Base-by-base conservation (phyloP, 2,797 vertebrate genomes). In the Sarcophilus harrisii region DNA sequence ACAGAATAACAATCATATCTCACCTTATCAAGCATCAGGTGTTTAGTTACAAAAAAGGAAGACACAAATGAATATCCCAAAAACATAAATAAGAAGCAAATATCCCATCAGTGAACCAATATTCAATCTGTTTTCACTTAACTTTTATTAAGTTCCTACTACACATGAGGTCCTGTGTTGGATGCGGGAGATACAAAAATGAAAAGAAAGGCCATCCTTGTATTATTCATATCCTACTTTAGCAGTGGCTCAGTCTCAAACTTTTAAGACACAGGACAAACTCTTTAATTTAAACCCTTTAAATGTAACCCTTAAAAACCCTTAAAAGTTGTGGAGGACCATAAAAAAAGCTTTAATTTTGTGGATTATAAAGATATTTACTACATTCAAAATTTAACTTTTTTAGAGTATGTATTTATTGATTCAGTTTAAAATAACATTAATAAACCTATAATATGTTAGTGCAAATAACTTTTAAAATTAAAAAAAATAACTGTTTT, bases 11-110 rank as follows among this genome's bases (percentile, higher is more conserved):
- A 90, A 95, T 91, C 21, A 95, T 87, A 95, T 94, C 52, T 60
- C 94, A 90, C 90, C 92, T 91, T 59, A 81, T 96, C 81, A 55
- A 49, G 95, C 93, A 52, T 94, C 96, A 96, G 91, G 90, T 90
- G 94, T 96, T 91, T 91, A 94, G 60, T 96, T 97, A 91, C 97
- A 96, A 90, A 96, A 90, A 95, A 49, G 38, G 73, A 87, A 92
- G 93, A 28, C 96, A 95, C 90, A 96, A 94, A 97, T 59, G 92
- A 96, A 93, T 38, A 60, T 93, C 90, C 18, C 27, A 90, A 94
- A 91, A 91, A 95, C 73, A 95, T 93, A 52, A 55, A 52, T 90
- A 28, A 30, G 60, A 45, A 87, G 28, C 94, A 59, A 14, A 59
- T 59, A 57, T 92, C 73, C 94, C 90, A 62, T n/a, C 87, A 81